Conservation (phyloP, 2,888 invertebrate species). For the Caenorhabditis becei region DNA sequence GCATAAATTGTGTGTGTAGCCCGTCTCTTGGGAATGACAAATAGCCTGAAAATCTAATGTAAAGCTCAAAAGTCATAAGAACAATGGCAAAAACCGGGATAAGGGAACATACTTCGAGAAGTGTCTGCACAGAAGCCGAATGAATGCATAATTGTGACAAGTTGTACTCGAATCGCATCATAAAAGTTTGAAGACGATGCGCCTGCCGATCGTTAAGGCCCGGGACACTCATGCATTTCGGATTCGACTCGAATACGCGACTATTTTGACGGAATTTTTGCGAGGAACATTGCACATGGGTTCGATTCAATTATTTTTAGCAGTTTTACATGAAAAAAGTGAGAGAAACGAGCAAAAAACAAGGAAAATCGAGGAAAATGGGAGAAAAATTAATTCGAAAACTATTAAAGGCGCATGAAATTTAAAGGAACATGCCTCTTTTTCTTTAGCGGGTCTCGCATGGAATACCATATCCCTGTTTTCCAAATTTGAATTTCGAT, state of each 20-base stretch:
- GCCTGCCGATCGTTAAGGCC: constrained; percentile 25
- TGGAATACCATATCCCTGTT: constrained; percentile 21
- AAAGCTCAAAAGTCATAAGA: constrained; percentile 13
- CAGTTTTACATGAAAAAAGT: neutral
- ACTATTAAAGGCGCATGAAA: constrained; percentile 22
- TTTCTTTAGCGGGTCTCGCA: constrained; percentile 1
- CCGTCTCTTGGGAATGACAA: constrained; percentile 12
- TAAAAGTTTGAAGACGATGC: constrained; percentile 42
- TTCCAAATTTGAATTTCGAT: constrained; percentile 1
- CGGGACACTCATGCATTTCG: constrained; percentile 43
- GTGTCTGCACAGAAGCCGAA: constrained; percentile 4
- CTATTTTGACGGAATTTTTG: constrained; percentile 1
- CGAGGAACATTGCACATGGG: constrained; percentile 25
- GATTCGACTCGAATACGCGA: constrained; percentile 15
- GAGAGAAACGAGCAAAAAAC: neutral
- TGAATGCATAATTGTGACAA: constrained; percentile 42
- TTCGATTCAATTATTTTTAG: constrained; percentile 11
- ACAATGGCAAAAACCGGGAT: neutral
- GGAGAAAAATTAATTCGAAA: constrained; percentile 3
- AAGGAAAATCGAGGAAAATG: neutral
- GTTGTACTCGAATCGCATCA: constrained; percentile 40
- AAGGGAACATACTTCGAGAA: neutral
- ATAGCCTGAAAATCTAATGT: constrained; percentile 7
- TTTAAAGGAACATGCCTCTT: constrained; percentile 19
- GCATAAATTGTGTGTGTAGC: neutral